Evolutionary conservation across 2,888 invertebrate genomes (phyloP).

Genomic region (Aphelenchoides bicaudatus): DNA sequence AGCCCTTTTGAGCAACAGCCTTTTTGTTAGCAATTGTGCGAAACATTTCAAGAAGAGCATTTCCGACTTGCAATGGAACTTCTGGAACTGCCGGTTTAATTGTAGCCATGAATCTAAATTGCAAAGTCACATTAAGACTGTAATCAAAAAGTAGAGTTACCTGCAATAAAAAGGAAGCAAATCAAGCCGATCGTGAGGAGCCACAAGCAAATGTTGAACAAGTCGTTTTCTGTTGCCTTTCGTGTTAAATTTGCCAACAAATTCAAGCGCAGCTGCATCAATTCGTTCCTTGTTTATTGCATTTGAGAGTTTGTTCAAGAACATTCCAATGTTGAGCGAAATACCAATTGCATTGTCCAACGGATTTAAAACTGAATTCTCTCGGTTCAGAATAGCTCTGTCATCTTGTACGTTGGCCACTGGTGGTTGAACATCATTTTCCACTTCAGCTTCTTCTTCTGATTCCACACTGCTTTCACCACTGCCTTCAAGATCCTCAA

Average conservation of each 20-base stretch:
- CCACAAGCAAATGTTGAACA: constrained; percentile 41
- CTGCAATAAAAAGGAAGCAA: constrained; percentile 52
- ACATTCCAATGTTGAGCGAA: constrained; percentile 31
- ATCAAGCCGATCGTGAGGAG: constrained; percentile 42
- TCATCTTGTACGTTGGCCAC: background rate
- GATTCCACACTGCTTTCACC: constrained; percentile 1
- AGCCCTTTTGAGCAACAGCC: constrained; percentile 20
- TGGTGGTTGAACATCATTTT: constrained; percentile 19
- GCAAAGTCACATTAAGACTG: background rate
- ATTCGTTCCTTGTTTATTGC: constrained; percentile 52
- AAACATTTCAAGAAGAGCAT: constrained; percentile 30
- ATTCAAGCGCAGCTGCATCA: constrained; percentile 48
- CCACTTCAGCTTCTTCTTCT: constrained; percentile 21
- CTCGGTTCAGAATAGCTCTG: constrained; percentile 18
- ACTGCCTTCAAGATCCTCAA: constrained; percentile 17
- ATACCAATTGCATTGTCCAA: background rate
- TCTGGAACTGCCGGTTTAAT: constrained; percentile 50
- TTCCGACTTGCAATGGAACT: constrained; percentile 34
- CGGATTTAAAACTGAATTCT: constrained; percentile 3
- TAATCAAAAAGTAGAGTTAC: background rate
- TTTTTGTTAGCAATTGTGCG: constrained; percentile 28
- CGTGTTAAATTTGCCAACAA: constrained; percentile 37
- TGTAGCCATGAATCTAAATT: constrained; percentile 43
- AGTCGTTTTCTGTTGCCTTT: constrained; percentile 43
- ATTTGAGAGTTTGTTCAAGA: constrained; percentile 42